A percentile compares a stretch with the other conserved stretches of the same genome.
phyloP scores from a whole-genome alignment of 2,888 invertebrate genomes.

The Trilocha varians region DNA sequence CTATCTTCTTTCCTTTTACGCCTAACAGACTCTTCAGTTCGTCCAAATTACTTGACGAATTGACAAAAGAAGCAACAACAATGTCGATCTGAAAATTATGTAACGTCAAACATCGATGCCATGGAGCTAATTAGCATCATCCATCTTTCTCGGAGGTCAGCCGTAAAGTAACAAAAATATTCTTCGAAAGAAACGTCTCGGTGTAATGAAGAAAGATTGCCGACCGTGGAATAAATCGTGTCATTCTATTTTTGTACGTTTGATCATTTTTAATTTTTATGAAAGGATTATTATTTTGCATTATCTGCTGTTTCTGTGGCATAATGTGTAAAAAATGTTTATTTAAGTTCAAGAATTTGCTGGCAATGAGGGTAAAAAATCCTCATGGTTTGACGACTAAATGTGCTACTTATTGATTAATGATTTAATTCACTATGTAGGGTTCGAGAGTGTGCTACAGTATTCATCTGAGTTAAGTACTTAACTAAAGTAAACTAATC shows the following conservation, averaged over 20 bases:
- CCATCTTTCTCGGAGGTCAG: constrained; percentile 9
- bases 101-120: constrained; percentile 6
- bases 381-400: no score
- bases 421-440: no score
- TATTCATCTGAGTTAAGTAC: no score
- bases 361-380: no score
- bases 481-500: not conserved
- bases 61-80: constrained; percentile 45
- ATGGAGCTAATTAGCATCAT: constrained; percentile 10
- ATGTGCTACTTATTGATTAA: no score
- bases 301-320: no score
- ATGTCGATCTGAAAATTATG: constrained; percentile 47
- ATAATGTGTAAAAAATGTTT: no score
- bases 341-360: no score
- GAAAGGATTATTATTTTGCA: no score
- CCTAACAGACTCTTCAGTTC: constrained; percentile 47
- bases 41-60: constrained; percentile 22
- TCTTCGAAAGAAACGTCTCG: constrained; percentile 13
- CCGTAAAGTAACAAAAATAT: constrained; percentile 6
- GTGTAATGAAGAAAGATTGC: constrained; percentile 18
- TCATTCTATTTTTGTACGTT: constrained; percentile 4
- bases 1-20: constrained; percentile 53
- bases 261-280: no score
- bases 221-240: constrained; percentile 15
- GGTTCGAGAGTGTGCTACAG: no score